Conservation (phyloP, 2,888 invertebrate species). For the Dryobotodes eremita region DNA sequence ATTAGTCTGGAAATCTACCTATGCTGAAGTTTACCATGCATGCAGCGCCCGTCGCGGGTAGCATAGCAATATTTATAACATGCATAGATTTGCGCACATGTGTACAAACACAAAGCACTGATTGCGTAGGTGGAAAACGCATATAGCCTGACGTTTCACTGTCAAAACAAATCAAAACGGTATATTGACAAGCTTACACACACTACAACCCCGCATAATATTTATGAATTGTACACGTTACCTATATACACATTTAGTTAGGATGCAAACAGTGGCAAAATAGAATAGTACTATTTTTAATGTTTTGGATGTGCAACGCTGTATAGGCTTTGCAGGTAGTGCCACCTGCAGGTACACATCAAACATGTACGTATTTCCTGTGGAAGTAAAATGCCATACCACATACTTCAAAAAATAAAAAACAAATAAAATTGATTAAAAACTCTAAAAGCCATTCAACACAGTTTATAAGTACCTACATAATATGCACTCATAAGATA, state of each 20-base stretch:
- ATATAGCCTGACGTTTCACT: background rate
- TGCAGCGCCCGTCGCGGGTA: background rate
- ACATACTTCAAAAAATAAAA: background rate
- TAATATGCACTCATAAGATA: background rate
- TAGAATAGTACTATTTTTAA: background rate
- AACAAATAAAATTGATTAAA: background rate
- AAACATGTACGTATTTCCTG: too few species aligned
- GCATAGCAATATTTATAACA: constrained; percentile 7
- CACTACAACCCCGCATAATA: background rate
- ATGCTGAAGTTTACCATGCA: background rate
- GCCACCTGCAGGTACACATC: too few species aligned
- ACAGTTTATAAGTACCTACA: background rate
- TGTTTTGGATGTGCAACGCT: too few species aligned
- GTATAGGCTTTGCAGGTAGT: too few species aligned
- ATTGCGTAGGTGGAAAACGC: background rate
- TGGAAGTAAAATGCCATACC: background rate
- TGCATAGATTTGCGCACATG: constrained; percentile 1
- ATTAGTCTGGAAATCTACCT: background rate
- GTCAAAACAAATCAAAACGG: background rate
- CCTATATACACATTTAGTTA: background rate
- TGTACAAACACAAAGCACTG: background rate
- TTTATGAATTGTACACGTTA: background rate
- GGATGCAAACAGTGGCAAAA: background rate
- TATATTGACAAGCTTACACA: background rate
- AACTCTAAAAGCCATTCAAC: background rate